Evolutionary conservation across 1,140 invertebrate genomes (phyloP), one percentile per base, ranked within the genome.

Genomic region (Ridgeia piscesae): DNA sequence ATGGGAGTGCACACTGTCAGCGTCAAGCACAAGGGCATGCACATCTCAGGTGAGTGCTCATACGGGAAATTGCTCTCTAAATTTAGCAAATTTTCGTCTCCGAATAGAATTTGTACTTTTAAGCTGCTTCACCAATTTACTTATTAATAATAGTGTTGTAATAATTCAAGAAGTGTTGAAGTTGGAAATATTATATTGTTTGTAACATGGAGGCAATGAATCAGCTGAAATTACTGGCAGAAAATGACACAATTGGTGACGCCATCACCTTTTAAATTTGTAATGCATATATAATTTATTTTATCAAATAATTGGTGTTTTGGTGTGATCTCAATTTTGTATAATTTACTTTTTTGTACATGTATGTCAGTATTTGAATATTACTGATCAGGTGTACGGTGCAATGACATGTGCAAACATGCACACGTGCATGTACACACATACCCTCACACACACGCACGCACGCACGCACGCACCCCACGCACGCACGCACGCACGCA

Each of bases 1-100:
- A 96, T 99, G 93, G 99, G 99, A 4, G 97, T 99, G 0, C 99
- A 99, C 96, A 99, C 98, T 0, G 99, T 99, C 0, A 99, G 98
- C 34, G 99, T 99, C 77, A 98, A 98, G 94, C 99, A 99, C 96
- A 98, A 98, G 96, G 98, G 99, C 93, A 98, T 99, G 95, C 99
- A 99, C 96, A 99, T 99, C 95, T 98, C 99, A 92, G 98, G 98
- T 97, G 92, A 93, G n/a, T 89, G 34, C 88, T 89, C 34, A 34
- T 42, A 42, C 11, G 11, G 42, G 42, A 42, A 6, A 42, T n/a
- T n/a, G n/a, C n/a, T n/a, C n/a, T n/a, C n/a, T n/a, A n/a, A n/a
- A n/a, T n/a, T n/a, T n/a, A n/a, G n/a, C n/a, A n/a, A n/a, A n/a
- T n/a, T n/a, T n/a, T n/a, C n/a, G n/a, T n/a, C n/a, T n/a, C n/a